Percentiles rank a stretch among this genome's conserved stretches.
Conservation (phyloP, 2,113 vertebrate species). For the Lipotes vexillifer region DNA sequence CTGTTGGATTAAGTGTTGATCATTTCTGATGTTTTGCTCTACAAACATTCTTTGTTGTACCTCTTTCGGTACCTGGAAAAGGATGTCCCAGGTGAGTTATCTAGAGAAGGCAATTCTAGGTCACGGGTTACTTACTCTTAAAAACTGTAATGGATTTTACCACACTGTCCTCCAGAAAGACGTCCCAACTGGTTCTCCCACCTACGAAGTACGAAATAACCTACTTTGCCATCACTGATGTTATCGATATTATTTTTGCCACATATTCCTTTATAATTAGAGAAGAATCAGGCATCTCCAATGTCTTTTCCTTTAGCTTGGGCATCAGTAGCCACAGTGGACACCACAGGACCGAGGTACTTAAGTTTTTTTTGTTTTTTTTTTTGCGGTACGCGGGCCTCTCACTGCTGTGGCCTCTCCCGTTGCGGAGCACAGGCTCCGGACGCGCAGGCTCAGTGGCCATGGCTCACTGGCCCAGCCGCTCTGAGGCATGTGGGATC, state of each 20-base stretch:
- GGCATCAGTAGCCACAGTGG: no score
- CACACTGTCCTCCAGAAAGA: not conserved
- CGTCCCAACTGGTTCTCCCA: not conserved
- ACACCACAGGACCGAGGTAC: not conserved
- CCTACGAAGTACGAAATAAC: not conserved
- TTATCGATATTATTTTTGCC: not conserved
- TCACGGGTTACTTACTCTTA: not conserved
- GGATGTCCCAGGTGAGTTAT: not conserved
- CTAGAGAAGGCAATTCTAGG: not conserved
- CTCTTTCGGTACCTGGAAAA: not conserved
- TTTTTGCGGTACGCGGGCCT: no score
- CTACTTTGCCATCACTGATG: not conserved
- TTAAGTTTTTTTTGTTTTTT: no score
- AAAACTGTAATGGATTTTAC: not conserved
- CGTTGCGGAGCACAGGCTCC: no score
- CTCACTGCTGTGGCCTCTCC: no score
- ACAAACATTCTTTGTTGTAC: not conserved
- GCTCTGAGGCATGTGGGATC: no score
- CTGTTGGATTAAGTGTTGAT: not conserved
- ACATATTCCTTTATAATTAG: not conserved
- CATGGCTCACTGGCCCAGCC: no score
- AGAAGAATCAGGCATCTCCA: not conserved
- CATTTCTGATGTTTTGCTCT: not conserved
- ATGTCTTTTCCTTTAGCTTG: not conserved
- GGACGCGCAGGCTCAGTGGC: no score